Evolutionary conservation across 2,113 vertebrate genomes (phyloP), one percentile per base, ranked within the genome.

Genomic region (Tauraco erythrolophus): DNA sequence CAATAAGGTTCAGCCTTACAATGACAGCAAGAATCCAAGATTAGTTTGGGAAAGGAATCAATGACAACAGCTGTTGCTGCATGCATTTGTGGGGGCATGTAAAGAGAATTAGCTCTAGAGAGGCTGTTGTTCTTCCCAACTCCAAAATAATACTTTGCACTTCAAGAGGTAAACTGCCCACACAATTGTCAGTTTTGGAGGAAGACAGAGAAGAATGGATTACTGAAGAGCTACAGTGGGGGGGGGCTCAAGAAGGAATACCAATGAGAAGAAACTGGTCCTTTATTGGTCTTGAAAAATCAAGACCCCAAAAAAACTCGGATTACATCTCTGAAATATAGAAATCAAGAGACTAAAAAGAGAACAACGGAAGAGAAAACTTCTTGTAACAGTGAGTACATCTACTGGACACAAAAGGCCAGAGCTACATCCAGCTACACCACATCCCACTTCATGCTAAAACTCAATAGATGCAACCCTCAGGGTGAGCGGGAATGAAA

Each of bases 101-200:
- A 89, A 68, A 92, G 46, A 79, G 57, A 95, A 92, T 78, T 80
- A 93, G 95, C 82, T 94, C 85, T 86, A 80, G 50, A 88, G 84
- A 92, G 37, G 54, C 82, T 89, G 95, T 88, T 93, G 81, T 86
- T 96, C 85, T 97, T 96, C 68, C 71, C 95, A 95, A 76, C 72
- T 91, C 93, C 84, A 94, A 97, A 96, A 92, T 92, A 96, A 94
- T 89, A 95, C 87, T 94, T 81, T 56, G 64, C 84, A 96, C 93
- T 92, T 91, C 80, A 68, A 92, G 93, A 96, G 84, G 94, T 97
- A 89, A 96, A 94, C 80, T 81, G 61, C 94, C 92, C 79, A 94
- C 88, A 84, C 60, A 88, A 84, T 76, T 94, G 80, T 92, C 91
- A 95, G 85, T 39, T 89, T 46, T 84, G 43, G 37, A 83, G 23